Base-by-base conservation (phyloP, 2,797 vertebrate species). In the Selene dorsalis region DNA sequence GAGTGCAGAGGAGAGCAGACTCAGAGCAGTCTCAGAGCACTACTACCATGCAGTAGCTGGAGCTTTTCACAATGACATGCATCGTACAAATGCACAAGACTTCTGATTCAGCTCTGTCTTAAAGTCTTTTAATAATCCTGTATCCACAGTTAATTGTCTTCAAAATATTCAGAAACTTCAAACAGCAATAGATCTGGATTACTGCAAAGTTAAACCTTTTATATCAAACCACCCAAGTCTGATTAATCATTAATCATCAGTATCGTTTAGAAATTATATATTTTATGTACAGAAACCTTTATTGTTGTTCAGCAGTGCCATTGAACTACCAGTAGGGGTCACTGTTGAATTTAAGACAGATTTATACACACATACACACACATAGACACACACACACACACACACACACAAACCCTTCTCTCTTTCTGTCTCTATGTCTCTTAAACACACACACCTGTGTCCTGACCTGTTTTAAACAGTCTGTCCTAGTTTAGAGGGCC, bases 241-340 rank as follows among this genome's bases (percentile, higher is more conserved):
- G 16, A 63, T 39, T 48, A 8, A 63, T 52, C 13, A 53, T 50
- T 14, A 20, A 20, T n/a, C n/a, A n/a, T n/a, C n/a, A 17, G 47
- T 1, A 68, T 14, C 3, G 39, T 20, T 39, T 26, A 32, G 0
- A 18, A 45, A 41, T 48, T 7, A 48, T n/a, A 18, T 7, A 32
- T 30, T 57, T 32, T 57, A 12, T 18, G 18, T 4, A 10, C 4
- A 38, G 52, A 47, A 63, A 6, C n/a, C n/a, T 59, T 8, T n/a
- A 52, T 20, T 59, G 0, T 4, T 9, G 24, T 73, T 32, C 66
- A 69, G 81, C 69, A 79, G 35, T 84, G 22, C 48, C 75, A 2
- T 41, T 26, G 12, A 41, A 26, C 2, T 16, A 61, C 88, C 94
- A 91, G 72, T 62, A 88, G 93, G 90, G 84, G 93, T 38, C 91